Base-by-base conservation (phyloP, 2,113 vertebrate genomes). In the Nematolebias whitei region DNA sequence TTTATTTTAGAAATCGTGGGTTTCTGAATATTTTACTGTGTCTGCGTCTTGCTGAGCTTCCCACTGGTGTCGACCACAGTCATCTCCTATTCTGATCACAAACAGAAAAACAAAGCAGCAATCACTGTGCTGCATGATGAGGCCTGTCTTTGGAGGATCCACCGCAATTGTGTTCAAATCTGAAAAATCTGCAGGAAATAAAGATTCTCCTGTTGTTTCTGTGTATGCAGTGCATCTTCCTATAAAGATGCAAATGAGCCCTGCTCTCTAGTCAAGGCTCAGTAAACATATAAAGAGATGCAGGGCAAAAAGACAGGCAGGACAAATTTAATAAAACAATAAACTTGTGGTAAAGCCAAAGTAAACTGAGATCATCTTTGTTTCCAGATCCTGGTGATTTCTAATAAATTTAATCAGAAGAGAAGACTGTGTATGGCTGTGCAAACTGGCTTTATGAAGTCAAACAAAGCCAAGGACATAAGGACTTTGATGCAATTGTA, bases 231-330 rank as follows among this genome's bases (percentile, higher is more conserved):
- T 79, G 66, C 63, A 69, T 78, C 69, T 76, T 79, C 59, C 76
- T 65, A 88, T 91, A 86, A 86, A 89, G 81, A 91, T 88, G 86
- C 74, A 87, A 92, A 92, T 90, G 78, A 88, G 76, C 1, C 1
- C 43, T 32, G 0, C 64, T 84, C 79, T 85, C 77, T 56, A 76
- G 88, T 55, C 40, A 66, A 75, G 54, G 51, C 76, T 72, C 53
- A 45, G 71, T 61, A 83, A 84, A 85, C 72, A 83, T 82, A 77
- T 14, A 32, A 63, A 70, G 24, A 53, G 70, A 74, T 41, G 50
- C 54, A 41, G 38, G 54, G 43, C 66, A 54, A 63, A 74, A 74
- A 32, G 43, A 60, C 60, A 78, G 82, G 24, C 44, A 22, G 19
- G 22, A 22, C 26, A 61, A 19, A 59, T 45, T 59, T 26, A 76